These are phyloP conservation scores for Cyprinella venusta DNA, from an alignment of 2,797 vertebrate species.

Conservation along the genomic window DNA sequence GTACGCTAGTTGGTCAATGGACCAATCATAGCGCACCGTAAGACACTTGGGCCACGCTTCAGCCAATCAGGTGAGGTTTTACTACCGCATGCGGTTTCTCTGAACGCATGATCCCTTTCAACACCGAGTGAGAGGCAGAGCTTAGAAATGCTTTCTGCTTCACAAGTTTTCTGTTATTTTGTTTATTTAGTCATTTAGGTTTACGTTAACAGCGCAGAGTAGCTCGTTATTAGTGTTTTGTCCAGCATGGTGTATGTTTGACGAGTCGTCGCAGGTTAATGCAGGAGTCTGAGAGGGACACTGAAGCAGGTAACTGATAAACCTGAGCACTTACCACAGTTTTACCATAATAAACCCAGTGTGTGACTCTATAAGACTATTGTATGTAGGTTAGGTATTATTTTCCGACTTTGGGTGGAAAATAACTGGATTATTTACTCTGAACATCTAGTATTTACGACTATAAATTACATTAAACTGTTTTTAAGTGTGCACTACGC, in stretches of 20 bases:
- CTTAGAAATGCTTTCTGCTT: not conserved
- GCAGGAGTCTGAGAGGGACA: conserved; percentile 1
- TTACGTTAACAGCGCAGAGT: not conserved
- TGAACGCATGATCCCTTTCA: not conserved
- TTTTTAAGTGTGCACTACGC: not conserved
- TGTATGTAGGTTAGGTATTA: not conserved
- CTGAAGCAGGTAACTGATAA: conserved; percentile 20
- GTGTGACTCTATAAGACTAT: not conserved
- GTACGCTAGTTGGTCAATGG: too few species aligned
- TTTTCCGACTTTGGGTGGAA: not conserved
- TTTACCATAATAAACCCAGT: not conserved
- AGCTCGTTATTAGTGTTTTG: not conserved
- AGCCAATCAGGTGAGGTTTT: conserved; percentile 18
- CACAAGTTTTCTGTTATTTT: not conserved
- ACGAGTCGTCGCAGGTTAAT: not conserved
- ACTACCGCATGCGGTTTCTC: not conserved
- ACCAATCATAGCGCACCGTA: conserved; percentile 16
- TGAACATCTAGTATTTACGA: not conserved
- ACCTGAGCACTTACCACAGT: not conserved
- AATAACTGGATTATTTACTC: not conserved
- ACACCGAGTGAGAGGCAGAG: not conserved
- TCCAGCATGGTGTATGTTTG: not conserved
- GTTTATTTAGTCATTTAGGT: not conserved
- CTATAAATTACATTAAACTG: not conserved
- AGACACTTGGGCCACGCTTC: not conserved